A percentile compares a stretch with the other conserved stretches of the same genome.
Conservation (phyloP, 2,113 vertebrate species). For the Canis aureus region DNA sequence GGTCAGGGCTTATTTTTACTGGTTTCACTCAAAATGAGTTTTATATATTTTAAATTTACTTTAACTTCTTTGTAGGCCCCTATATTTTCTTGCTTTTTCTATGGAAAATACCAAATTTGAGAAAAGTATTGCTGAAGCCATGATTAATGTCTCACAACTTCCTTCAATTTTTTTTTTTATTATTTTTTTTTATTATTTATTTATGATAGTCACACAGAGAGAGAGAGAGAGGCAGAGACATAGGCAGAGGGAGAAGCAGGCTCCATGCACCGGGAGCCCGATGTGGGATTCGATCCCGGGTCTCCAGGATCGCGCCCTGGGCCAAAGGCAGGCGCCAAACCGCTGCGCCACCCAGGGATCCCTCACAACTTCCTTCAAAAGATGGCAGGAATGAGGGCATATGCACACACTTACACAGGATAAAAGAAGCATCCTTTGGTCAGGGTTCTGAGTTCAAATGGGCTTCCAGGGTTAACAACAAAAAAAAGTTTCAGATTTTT, state of each 20-base stretch:
- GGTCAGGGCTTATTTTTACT: conserved; percentile 45
- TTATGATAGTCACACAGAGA: no score
- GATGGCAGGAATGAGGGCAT: neutral
- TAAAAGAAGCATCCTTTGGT: neutral
- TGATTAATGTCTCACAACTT: neutral
- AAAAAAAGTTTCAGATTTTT: neutral
- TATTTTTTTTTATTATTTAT: no score
- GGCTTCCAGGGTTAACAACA: neutral
- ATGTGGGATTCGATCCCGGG: no score
- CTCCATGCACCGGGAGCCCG: no score
- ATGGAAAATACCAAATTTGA: conserved; percentile 43
- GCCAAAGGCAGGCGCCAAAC: no score
- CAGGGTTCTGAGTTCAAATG: neutral
- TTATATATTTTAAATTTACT: conserved; percentile 38
- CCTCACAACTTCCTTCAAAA: neutral
- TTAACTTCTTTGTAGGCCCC: conserved; percentile 15
- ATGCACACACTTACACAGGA: neutral
- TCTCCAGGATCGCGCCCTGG: no score
- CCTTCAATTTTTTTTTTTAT: neutral
- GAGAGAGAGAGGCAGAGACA: no score
- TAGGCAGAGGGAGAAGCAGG: no score
- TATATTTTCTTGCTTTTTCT: conserved; percentile 9
- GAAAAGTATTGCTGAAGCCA: neutral
- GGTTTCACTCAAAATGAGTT: conserved; percentile 8
- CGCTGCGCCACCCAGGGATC: no score